Evolutionary conservation across 2,113 vertebrate species (phyloP), one percentile per base, ranked within the genome.

Genomic region (Pseudonaja textilis): DNA sequence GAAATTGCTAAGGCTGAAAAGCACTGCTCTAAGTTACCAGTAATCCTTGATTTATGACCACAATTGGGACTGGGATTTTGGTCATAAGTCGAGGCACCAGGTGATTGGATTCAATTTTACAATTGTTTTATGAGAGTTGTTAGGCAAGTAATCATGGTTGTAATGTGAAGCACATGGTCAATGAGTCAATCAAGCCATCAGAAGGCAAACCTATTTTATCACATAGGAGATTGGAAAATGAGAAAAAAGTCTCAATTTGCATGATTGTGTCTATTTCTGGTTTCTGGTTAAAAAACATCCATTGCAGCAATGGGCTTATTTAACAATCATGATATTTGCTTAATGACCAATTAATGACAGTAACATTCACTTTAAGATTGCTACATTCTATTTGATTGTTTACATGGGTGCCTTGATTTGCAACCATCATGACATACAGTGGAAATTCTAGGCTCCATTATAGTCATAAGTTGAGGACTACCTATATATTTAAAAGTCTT

Each of bases 71-170:
- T 34, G 64, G 29, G 14, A 34, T 69, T 69, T 69, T 69, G 64
- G 64, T 34, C 29, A 34, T 6, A 34, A 6, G 5, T 69, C 0
- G 1, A 69, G 64, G 29, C 29, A 34, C 29, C 64, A 69, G 29
- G 5, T 34, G 12, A 34, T 10, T 69, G 64, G 29, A 69, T 34
- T 69, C 14, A 69, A 34, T 69, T 69, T n/a, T n/a, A 69, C 61
- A 69, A 69, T n/a, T 69, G 61, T 69, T 69, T n/a, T 69, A 69
- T 69, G 61, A n/a, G 26, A 69, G 61, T 69, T 69, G 11, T 69
- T 69, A n/a, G 12, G 29, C 0, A 3, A n/a, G 61, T 14, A 69
- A 69, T 4, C 12, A n/a, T n/a, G 4, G 4, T n/a, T 0, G 29
- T n/a, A n/a, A 69, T n/a, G 29, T 29, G 61, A 29, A 64, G 26